phyloP scores from a whole-genome alignment of 2,113 vertebrate genomes.

The Bambusicola thoracicus region DNA sequence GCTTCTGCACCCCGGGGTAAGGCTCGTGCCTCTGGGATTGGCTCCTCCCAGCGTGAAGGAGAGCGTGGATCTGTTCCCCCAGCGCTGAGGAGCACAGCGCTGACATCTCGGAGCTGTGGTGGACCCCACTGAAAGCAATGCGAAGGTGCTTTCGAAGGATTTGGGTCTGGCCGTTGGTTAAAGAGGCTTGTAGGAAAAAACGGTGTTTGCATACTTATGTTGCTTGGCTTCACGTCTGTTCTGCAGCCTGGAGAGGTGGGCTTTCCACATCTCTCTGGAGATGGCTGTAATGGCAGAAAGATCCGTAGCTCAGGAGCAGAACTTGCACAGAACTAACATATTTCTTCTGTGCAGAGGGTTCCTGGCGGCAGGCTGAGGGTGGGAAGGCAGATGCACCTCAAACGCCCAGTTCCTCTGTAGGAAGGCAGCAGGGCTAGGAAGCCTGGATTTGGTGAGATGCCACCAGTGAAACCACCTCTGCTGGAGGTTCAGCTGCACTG shows the following conservation, averaged over 20 bases:
- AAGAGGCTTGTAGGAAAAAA: not conserved
- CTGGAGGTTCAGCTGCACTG: not conserved
- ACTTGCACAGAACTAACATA: not conserved
- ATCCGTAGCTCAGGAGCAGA: not conserved
- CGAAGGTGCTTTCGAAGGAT: not conserved
- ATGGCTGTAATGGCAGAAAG: not conserved
- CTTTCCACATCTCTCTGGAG: not conserved
- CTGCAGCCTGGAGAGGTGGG: not conserved
- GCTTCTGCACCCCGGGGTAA: not conserved
- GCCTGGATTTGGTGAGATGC: not conserved
- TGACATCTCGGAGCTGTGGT: not conserved
- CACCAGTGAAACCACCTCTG: not conserved
- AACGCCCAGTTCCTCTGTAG: rapidly evolving
- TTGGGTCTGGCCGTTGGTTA: not conserved
- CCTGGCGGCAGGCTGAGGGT: not conserved
- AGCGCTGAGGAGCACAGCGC: not conserved
- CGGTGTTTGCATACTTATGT: not conserved
- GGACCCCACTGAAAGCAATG: not conserved
- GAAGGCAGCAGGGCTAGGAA: not conserved
- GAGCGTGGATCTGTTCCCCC: not conserved
- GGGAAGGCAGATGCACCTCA: not conserved
- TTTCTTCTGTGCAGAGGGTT: not conserved
- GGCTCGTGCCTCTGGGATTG: rapidly evolving
- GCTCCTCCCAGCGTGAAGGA: not conserved
- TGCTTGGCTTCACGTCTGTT: not conserved